Evolutionary conservation across 2,113 vertebrate genomes (phyloP).

Genomic region (Urocitellus parryii): DNA sequence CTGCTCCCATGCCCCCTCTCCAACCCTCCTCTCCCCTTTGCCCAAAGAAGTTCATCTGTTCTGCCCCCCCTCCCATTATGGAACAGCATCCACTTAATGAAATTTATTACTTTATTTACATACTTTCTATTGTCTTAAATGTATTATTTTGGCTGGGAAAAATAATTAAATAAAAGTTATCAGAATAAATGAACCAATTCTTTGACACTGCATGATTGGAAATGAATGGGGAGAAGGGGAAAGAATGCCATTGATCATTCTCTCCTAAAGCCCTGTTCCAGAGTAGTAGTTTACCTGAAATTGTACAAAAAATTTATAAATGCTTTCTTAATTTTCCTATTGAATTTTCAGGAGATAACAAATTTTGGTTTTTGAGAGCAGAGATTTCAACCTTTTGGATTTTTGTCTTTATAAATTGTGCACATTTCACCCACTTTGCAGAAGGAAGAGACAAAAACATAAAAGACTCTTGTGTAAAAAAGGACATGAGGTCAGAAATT

Average conservation of each 20-base stretch:
- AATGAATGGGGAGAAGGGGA: not conserved
- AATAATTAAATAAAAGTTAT: not conserved
- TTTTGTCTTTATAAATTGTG: not conserved
- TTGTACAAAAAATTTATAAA: not conserved
- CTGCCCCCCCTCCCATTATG: no score
- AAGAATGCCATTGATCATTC: not conserved
- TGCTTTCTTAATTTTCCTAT: not conserved
- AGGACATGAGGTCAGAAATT: not conserved
- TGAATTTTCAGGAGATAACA: not conserved
- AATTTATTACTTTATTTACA: constrained; percentile 36
- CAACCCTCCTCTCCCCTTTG: no score
- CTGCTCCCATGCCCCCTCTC: no score
- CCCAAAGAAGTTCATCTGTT: no score
- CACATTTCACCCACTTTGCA: not conserved
- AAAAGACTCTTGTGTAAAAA: not conserved
- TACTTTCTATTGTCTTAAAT: not conserved
- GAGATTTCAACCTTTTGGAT: not conserved
- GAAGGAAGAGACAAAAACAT: not conserved
- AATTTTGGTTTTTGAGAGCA: not conserved
- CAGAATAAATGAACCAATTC: not conserved
- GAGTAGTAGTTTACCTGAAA: rapidly evolving
- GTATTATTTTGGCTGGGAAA: not conserved
- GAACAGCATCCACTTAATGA: not conserved
- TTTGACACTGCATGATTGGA: not conserved
- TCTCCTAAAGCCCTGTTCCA: not conserved